These are phyloP conservation scores for Heliconius charithonia DNA, from an alignment of 2,888 invertebrate species.

Conservation along the genomic window DNA sequence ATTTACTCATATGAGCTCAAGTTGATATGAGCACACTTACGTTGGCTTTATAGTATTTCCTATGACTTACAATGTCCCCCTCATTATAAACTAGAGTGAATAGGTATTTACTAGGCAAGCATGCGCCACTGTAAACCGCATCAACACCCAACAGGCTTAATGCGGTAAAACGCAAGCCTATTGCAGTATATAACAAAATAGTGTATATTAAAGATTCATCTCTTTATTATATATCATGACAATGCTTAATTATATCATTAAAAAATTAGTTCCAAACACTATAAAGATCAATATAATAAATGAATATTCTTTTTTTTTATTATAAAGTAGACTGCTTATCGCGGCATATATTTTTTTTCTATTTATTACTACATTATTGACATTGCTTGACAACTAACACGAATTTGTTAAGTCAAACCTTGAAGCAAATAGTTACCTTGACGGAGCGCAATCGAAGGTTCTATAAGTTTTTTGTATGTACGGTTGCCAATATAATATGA, in stretches of 20 bases:
- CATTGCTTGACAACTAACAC: constrained; percentile 10
- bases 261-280: background rate
- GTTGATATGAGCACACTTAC: background rate
- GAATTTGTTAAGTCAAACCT: constrained; percentile 33
- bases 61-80: no score
- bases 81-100: no score
- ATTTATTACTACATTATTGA: background rate
- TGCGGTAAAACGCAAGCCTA: no score
- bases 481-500: constrained; percentile 43
- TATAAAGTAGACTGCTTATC: background rate
- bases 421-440: constrained; percentile 42
- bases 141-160: no score
- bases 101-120: no score
- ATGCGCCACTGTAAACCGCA: no score
- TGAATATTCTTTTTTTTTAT: background rate
- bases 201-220: background rate
- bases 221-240: background rate
- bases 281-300: background rate
- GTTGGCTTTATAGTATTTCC: no score
- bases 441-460: constrained; percentile 29
- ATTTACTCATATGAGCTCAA: background rate
- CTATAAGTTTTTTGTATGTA: constrained; percentile 41
- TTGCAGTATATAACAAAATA: no score
- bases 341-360: background rate
- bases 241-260: background rate